Evolutionary conservation across 1,140 invertebrate genomes (phyloP).

Genomic region (Agrilus planipennis): DNA sequence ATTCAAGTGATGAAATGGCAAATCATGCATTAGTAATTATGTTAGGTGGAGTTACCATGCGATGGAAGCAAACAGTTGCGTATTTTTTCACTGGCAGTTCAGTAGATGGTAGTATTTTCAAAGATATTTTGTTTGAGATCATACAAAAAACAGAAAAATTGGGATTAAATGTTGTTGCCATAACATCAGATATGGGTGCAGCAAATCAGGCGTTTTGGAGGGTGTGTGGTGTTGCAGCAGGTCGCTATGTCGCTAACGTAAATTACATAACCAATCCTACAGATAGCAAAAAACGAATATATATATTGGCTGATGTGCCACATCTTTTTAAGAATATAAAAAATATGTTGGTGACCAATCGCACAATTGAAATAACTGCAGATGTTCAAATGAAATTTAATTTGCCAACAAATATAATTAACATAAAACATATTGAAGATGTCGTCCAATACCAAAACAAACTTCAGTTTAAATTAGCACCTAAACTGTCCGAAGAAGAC

Average conservation of each 20-base stretch:
- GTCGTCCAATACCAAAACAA: not conserved
- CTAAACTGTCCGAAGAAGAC: conserved; percentile 2
- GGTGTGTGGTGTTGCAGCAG: conserved; percentile 4
- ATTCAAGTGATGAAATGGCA: conserved; percentile 9
- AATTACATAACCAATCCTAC: not conserved
- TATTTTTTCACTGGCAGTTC: conserved; percentile 12
- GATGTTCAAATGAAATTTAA: not conserved
- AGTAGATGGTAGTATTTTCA: conserved; percentile 8
- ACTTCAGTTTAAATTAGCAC: conserved; percentile 1
- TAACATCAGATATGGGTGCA: conserved; percentile 11
- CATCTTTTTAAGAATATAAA: conserved; percentile 3
- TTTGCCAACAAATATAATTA: conserved; percentile 1
- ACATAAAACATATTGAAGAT: not conserved
- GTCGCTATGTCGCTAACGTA: not conserved
- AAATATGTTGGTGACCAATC: not conserved
- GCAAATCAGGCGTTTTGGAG: conserved; percentile 1
- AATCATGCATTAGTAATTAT: conserved; percentile 13
- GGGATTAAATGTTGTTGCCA: conserved; percentile 9
- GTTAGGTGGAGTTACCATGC: conserved; percentile 9
- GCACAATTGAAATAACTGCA: not conserved
- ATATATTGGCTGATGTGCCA: conserved; percentile 1
- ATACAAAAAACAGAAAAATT: conserved; percentile 9
- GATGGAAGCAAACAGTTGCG: conserved; percentile 13
- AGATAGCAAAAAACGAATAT: not conserved
- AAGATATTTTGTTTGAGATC: conserved; percentile 9